These are phyloP conservation scores for Bos indicus DNA, from an alignment of 2,113 vertebrate genomes.

Conservation along the genomic window DNA sequence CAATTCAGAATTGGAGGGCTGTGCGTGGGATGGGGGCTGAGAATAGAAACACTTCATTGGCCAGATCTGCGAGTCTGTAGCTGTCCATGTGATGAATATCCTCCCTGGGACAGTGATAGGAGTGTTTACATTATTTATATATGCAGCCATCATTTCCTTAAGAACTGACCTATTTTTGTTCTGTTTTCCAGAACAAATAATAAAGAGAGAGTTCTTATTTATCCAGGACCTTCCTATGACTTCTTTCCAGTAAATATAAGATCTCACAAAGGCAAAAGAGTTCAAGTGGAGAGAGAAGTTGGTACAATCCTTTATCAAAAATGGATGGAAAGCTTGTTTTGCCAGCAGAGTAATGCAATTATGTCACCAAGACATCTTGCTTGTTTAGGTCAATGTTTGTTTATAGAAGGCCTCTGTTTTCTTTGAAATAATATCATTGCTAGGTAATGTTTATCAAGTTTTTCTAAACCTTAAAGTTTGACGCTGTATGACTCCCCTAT, in stretches of 20 bases:
- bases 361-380: slow-evolving; percentile 15
- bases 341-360: background rate
- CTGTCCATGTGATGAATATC: slow-evolving; percentile 47
- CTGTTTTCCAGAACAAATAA: slow-evolving; percentile 63
- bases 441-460: slow-evolving; percentile 4
- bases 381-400: slow-evolving; percentile 21
- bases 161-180: slow-evolving; percentile 76
- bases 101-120: background rate
- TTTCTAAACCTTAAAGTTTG: slow-evolving; percentile 5
- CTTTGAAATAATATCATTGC: slow-evolving; percentile 46
- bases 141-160: slow-evolving; percentile 64
- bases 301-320: background rate
- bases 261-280: background rate
- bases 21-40: background rate
- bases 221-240: slow-evolving; percentile 20
- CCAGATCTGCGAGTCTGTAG: slow-evolving; percentile 20
- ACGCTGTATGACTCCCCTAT: background rate
- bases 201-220: slow-evolving; percentile 62
- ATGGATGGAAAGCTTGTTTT: background rate
- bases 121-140: slow-evolving; percentile 69
- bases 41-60: slow-evolving; percentile 17
- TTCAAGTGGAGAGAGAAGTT: background rate
- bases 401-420: slow-evolving; percentile 4
- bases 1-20: slow-evolving; percentile 21
- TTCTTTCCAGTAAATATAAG: slow-evolving; percentile 39